Evolutionary conservation across 2,888 invertebrate genomes (phyloP).

Genomic region (Phragmatobia fuliginosa): DNA sequence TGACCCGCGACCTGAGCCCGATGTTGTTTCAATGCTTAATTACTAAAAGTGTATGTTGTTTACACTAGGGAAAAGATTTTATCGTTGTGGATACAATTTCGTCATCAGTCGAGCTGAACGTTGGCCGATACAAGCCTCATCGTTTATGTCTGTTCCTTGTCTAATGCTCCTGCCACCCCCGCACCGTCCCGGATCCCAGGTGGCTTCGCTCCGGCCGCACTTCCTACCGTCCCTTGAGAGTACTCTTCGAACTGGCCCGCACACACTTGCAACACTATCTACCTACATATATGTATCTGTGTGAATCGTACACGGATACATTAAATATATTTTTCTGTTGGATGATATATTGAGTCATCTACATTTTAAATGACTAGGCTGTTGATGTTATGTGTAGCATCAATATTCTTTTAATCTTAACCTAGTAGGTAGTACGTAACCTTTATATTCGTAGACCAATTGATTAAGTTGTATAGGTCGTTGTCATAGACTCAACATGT

Average conservation of each 20-base stretch:
- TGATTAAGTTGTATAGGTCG: neutral
- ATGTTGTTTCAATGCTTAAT: slow-evolving; percentile 82
- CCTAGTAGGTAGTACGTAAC: no score
- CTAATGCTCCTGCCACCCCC: slow-evolving; percentile 51
- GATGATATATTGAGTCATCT: slow-evolving; percentile 3
- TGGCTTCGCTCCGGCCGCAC: slow-evolving; percentile 81
- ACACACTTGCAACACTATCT: slow-evolving; percentile 53
- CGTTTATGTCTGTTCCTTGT: slow-evolving; percentile 67
- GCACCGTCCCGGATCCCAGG: slow-evolving; percentile 71
- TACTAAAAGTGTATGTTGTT: slow-evolving; percentile 83
- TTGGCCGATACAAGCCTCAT: slow-evolving; percentile 51
- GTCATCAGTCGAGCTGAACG: slow-evolving; percentile 36
- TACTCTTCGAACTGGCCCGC: slow-evolving; percentile 73
- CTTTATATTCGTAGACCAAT: neutral
- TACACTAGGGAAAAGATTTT: slow-evolving; percentile 65
- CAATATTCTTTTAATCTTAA: neutral
- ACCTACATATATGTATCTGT: no score
- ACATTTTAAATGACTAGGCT: slow-evolving; percentile 2
- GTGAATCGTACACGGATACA: slow-evolving; percentile 17
- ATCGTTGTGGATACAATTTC: slow-evolving; percentile 47
- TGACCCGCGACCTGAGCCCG: slow-evolving; percentile 81
- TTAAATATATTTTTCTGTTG: slow-evolving; percentile 2
- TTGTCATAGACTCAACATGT: neutral
- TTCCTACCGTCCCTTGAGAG: slow-evolving; percentile 80
- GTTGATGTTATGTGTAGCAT: neutral